Evolutionary conservation across 2,888 invertebrate species (phyloP).

Genomic region (Limnephilus rhombicus): DNA sequence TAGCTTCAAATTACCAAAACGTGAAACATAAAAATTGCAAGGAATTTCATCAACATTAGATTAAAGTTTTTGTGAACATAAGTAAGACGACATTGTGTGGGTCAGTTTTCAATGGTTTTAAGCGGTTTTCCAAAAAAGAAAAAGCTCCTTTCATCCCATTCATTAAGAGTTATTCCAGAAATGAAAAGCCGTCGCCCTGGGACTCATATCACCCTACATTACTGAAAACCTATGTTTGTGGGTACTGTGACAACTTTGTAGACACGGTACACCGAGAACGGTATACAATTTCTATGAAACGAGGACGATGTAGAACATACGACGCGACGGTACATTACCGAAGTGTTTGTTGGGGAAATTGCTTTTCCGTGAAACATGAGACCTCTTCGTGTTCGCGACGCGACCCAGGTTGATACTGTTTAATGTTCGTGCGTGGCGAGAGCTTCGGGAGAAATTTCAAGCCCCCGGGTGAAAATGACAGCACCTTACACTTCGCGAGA

Average conservation of each 20-base stretch:
- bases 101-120: not conserved
- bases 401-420: not conserved
- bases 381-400: not conserved
- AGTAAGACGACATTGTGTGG: not conserved
- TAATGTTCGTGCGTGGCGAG: not conserved
- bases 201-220: not conserved
- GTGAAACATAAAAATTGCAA: not conserved
- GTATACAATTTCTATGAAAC: not conserved
- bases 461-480: not conserved
- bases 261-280: not conserved
- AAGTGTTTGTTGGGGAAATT: conserved; percentile 12
- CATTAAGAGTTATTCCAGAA: not conserved
- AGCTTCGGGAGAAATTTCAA: not conserved
- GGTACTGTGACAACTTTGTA: not conserved
- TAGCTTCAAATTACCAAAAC: not conserved
- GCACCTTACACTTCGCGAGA: not conserved
- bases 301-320: not conserved
- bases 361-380: conserved; percentile 10
- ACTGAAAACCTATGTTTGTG: not conserved
- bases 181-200: not conserved
- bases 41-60: not conserved
- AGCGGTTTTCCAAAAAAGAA: not conserved
- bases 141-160: not conserved
- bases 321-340: not conserved
- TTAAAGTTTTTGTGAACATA: not conserved